Conservation (phyloP, 2,888 invertebrate genomes). For the Aphidius colemani region DNA sequence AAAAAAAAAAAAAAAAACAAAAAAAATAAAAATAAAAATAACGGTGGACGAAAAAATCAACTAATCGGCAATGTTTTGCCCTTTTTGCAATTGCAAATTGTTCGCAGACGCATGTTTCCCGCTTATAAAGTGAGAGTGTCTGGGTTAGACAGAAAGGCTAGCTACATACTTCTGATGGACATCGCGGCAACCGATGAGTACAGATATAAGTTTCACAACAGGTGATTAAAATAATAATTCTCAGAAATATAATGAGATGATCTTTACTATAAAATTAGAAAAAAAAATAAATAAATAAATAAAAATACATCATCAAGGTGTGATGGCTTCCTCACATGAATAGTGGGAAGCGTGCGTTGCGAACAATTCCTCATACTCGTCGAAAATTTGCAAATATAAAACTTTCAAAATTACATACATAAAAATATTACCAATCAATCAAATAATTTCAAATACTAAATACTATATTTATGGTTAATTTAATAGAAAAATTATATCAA, state of each 20-base stretch:
- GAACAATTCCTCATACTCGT: conserved; percentile 54
- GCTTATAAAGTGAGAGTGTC: conserved; percentile 95
- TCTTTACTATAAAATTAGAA: background rate
- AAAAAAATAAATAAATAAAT: too few relatives aligned
- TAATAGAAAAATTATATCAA: background rate
- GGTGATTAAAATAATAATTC: conserved; percentile 64
- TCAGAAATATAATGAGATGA: conserved; percentile 24
- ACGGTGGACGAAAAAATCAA: conserved; percentile 43
- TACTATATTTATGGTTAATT: background rate
- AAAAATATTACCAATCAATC: conserved; percentile 14
- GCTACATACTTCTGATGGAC: conserved; percentile 97
- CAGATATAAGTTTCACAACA: conserved; percentile 93
- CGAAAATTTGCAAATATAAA: conserved; percentile 38
- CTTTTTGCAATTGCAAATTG: conserved; percentile 55
- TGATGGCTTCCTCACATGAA: conserved; percentile 29
- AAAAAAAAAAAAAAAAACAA: background rate
- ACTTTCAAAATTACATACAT: conserved; percentile 9
- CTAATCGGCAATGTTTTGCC: conserved; percentile 48
- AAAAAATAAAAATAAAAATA: conserved; percentile 28
- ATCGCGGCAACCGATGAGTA: conserved; percentile 96
- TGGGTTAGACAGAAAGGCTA: conserved; percentile 96
- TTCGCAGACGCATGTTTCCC: conserved; percentile 94
- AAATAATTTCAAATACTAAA: background rate
- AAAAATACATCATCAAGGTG: background rate
- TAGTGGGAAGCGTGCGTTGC: conserved; percentile 51